Evolutionary conservation across 2,888 invertebrate genomes (phyloP).

Genomic region (Rhaphigaster nebulosa): DNA sequence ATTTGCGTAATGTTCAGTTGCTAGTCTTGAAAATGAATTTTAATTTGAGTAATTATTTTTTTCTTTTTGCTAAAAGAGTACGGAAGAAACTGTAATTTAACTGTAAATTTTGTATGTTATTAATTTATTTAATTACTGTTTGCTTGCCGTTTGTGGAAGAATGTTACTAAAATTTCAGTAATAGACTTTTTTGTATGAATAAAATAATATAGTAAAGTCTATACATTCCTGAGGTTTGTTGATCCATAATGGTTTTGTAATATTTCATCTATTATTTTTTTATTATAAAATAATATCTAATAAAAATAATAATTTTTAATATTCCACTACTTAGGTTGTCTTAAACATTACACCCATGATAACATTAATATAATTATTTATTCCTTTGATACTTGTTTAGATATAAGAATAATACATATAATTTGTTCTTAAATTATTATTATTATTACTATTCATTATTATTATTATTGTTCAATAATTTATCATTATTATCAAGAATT

Average conservation of each 20-base stretch:
- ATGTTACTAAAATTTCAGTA: background rate
- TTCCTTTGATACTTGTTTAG: background rate
- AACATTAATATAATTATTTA: conserved; percentile 1
- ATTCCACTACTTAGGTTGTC: background rate
- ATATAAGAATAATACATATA: background rate
- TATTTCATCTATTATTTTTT: background rate
- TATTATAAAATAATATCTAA: background rate
- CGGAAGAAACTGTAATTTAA: background rate
- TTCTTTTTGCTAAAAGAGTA: background rate
- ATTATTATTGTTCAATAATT: background rate
- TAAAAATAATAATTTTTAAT: background rate
- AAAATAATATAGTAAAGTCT: background rate
- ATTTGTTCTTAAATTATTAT: background rate
- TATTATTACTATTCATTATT: background rate
- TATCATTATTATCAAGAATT: background rate
- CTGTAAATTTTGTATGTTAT: background rate
- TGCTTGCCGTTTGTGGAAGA: background rate
- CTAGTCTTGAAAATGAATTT: background rate
- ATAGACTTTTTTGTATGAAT: background rate
- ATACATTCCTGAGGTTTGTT: background rate
- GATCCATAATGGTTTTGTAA: no score
- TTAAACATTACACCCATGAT: background rate
- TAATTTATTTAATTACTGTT: background rate
- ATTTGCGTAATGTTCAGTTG: background rate
- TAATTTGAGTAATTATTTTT: background rate